Evolutionary conservation across 2,113 vertebrate species (phyloP).

Genomic region (Cavia aperea): DNA sequence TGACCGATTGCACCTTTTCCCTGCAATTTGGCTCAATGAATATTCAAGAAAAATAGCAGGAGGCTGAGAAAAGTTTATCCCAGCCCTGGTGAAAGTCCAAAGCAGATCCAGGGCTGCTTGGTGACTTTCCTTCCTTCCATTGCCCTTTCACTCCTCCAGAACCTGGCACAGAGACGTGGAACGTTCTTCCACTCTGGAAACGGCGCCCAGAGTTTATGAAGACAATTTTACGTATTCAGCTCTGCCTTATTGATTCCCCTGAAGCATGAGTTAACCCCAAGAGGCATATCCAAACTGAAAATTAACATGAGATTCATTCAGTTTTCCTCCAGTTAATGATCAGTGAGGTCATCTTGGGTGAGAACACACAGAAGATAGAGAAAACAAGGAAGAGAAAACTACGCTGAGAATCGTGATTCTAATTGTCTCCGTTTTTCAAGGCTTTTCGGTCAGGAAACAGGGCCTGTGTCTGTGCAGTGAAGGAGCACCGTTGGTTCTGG

Average conservation of each 20-base stretch:
- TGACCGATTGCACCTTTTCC: neutral
- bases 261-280: neutral
- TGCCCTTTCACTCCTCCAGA: neutral
- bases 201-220: neutral
- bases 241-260: neutral
- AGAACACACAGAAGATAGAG: neutral
- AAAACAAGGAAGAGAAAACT: neutral
- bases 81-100: no score
- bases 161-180: no score
- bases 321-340: neutral
- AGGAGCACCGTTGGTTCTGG: no score
- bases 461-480: neutral
- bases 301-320: neutral
- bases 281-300: neutral
- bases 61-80: neutral
- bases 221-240: neutral
- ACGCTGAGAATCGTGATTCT: neutral
- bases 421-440: neutral
- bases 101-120: neutral
- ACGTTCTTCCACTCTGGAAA: neutral
- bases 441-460: neutral
- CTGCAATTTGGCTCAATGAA: neutral
- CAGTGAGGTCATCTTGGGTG: neutral
- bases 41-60: neutral
- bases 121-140: neutral